Evolutionary conservation across 92 coral and sea anemone species (phyloP).

Genomic region (Epizoanthus scotinus): DNA sequence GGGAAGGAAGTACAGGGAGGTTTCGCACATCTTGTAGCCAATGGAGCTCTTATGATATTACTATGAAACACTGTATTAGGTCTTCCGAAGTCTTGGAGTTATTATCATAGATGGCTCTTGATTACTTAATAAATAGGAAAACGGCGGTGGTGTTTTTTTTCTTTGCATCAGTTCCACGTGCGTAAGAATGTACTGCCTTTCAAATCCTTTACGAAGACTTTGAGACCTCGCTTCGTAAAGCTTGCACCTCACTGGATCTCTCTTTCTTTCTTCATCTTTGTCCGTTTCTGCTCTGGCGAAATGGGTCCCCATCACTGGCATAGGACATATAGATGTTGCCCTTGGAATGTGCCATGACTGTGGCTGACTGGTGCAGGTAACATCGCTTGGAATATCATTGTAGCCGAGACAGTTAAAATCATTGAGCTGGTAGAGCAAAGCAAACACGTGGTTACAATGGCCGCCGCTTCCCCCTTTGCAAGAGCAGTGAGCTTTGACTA

Average conservation of each 20-base stretch:
- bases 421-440: constrained; percentile 51
- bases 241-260: constrained; percentile 59
- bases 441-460: constrained; percentile 62
- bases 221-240: constrained; percentile 58
- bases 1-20: constrained; percentile 47
- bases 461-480: constrained; percentile 62
- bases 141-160: constrained; percentile 58
- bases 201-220: constrained; percentile 20
- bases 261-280: constrained; percentile 38
- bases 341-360: constrained; percentile 57
- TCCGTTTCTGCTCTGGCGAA: constrained; percentile 59
- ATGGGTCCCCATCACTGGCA: constrained; percentile 60
- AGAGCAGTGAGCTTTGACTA: constrained; percentile 20
- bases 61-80: constrained; percentile 49
- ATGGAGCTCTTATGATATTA: constrained; percentile 19
- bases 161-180: constrained; percentile 22
- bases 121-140: constrained; percentile 54
- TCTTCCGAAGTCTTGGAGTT: constrained; percentile 62
- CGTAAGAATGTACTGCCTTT: constrained; percentile 8
- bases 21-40: constrained; percentile 9
- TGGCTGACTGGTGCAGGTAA: constrained; percentile 59
- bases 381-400: constrained; percentile 61
- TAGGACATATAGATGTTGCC: constrained; percentile 44
- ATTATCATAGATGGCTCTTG: constrained; percentile 52
- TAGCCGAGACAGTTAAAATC: constrained; percentile 42